phyloP scores from a whole-genome alignment of 2,888 invertebrate species.

The Calliphora vomitoria region DNA sequence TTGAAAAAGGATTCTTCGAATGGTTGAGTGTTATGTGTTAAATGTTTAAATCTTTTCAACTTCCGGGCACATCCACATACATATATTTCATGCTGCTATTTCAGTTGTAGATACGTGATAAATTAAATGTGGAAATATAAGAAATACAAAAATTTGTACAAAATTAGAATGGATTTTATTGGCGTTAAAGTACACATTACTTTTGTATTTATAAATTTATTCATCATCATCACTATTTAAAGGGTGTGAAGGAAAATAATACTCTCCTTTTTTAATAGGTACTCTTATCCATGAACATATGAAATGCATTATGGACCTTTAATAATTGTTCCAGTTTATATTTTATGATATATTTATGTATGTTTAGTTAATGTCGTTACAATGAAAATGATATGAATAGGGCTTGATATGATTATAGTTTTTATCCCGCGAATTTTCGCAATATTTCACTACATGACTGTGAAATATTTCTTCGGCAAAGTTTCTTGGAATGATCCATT shows the following conservation, averaged over 20 bases:
- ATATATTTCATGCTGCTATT: conserved; percentile 33
- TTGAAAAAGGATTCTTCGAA: conserved; percentile 59
- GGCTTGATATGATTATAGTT: no score
- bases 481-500: no score
- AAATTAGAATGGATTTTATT: conserved; percentile 31
- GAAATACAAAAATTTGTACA: conserved; percentile 21
- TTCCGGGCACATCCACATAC: conserved; percentile 52
- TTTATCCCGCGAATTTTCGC: no score
- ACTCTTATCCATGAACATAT: no score
- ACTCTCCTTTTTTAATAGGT: no score
- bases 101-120: conserved; percentile 58
- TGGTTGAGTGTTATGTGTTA: conserved; percentile 38
- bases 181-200: not conserved
- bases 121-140: conserved; percentile 40
- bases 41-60: conserved; percentile 53
- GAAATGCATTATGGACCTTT: no score
- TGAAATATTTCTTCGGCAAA: no score
- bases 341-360: no score
- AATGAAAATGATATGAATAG: no score
- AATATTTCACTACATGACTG: no score
- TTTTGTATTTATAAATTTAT: conserved; percentile 9
- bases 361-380: no score
- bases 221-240: not conserved
- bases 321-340: no score
- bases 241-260: not conserved